phyloP scores from a whole-genome alignment of 2,113 vertebrate genomes.

The Lamprotornis superbus region DNA sequence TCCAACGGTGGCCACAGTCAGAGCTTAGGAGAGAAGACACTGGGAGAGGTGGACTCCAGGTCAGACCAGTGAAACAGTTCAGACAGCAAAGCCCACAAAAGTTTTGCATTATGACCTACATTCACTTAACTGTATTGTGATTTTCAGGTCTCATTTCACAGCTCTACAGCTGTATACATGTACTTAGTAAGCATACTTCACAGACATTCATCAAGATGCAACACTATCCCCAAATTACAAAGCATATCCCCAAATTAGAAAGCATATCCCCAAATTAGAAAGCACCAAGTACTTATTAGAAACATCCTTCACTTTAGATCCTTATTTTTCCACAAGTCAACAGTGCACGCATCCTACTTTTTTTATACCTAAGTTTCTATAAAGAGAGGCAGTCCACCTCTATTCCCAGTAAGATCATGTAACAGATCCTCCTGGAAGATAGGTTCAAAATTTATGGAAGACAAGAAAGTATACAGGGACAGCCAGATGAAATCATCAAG shows the following conservation, averaged over 20 bases:
- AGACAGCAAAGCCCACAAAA: not conserved
- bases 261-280: slow-evolving; percentile 52
- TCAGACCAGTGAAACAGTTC: not conserved
- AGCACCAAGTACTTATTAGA: slow-evolving; percentile 11
- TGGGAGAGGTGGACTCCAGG: not conserved
- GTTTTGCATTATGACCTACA: slow-evolving; percentile 1
- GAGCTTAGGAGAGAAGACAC: not conserved
- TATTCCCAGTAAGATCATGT: not conserved
- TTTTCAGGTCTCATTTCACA: not conserved
- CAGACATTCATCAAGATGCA: slow-evolving; percentile 25
- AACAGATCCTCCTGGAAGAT: not conserved
- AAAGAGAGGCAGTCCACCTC: not conserved
- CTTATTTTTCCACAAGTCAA: slow-evolving; percentile 4
- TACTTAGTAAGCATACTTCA: slow-evolving; percentile 14
- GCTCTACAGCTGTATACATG: not conserved
- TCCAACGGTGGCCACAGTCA: not conserved
- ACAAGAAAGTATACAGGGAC: not conserved
- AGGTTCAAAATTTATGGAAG: not conserved
- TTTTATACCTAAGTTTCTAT: not conserved
- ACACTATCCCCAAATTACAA: slow-evolving; percentile 41
- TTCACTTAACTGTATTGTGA: not conserved
- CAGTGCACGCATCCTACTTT: not conserved
- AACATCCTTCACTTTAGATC: slow-evolving; percentile 10
- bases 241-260: slow-evolving; percentile 44
- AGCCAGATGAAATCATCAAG: not conserved